Conservation (phyloP, 2,888 invertebrate species). For the Sesia apiformis region DNA sequence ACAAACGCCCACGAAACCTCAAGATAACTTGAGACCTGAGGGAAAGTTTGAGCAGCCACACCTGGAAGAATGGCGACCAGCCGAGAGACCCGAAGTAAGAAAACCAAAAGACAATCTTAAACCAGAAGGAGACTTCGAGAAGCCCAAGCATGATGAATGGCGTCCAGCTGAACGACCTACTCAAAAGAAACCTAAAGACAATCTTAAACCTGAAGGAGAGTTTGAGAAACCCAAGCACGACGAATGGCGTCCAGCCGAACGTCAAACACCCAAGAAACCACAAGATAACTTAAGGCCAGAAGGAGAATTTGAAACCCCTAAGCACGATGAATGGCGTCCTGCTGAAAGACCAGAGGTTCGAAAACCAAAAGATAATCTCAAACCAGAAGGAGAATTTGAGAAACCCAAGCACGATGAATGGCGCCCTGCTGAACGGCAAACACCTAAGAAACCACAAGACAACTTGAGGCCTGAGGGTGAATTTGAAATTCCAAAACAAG, state of each 20-base stretch:
- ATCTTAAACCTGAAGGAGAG: constrained; percentile 66
- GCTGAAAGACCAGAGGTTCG: constrained; percentile 50
- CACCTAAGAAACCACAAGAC: constrained; percentile 22
- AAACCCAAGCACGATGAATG: constrained; percentile 38
- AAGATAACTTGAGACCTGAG: constrained; percentile 73
- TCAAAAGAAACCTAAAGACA: constrained; percentile 54
- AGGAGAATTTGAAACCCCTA: constrained; percentile 62
- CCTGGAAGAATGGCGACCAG: constrained; percentile 45
- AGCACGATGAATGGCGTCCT: constrained; percentile 47
- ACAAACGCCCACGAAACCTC: constrained; percentile 48
- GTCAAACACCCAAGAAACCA: constrained; percentile 41
- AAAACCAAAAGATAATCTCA: constrained; percentile 63
- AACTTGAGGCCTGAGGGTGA: constrained; percentile 51
- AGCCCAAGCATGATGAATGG: constrained; percentile 39
- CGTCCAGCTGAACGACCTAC: constrained; percentile 43
- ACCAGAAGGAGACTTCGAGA: constrained; percentile 65
- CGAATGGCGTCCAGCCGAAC: constrained; percentile 54
- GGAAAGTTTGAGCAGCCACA: constrained; percentile 70
- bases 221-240: constrained; percentile 52
- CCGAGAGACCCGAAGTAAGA: constrained; percentile 28
- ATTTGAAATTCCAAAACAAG: constrained; percentile 45
- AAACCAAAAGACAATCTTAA: constrained; percentile 43
- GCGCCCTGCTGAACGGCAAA: constrained; percentile 35
- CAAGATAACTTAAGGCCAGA: constrained; percentile 63
- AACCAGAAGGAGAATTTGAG: constrained; percentile 69